phyloP scores from a whole-genome alignment of 2,113 vertebrate species.

The Sinocyclocheilus rhinocerous region DNA sequence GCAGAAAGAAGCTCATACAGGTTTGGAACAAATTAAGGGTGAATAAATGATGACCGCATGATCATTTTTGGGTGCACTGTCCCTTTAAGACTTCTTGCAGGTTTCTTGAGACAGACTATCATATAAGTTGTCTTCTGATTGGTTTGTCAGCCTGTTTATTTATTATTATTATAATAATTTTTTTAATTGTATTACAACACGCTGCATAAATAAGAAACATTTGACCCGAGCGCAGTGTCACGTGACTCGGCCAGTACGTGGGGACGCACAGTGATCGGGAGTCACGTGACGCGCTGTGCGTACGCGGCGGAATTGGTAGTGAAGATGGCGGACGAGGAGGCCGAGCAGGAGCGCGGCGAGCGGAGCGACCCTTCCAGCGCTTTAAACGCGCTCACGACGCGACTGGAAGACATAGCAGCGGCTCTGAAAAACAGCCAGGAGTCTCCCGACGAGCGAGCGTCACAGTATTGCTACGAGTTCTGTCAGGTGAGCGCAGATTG shows the following conservation, averaged over 20 bases:
- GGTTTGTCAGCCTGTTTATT: too few relatives aligned
- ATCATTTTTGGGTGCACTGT: too few relatives aligned
- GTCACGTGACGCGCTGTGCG: slow-evolving; percentile 66
- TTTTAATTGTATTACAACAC: too few relatives aligned
- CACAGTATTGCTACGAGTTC: slow-evolving; percentile 87
- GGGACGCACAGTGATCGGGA: not conserved
- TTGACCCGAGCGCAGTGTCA: not conserved
- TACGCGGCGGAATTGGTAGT: slow-evolving; percentile 86
- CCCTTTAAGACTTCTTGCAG: too few relatives aligned
- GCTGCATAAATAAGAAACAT: not conserved
- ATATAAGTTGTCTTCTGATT: too few relatives aligned
- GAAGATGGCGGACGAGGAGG: slow-evolving; percentile 98
- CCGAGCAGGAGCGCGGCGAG: slow-evolving; percentile 81
- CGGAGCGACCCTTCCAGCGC: slow-evolving; percentile 69
- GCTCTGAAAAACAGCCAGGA: slow-evolving; percentile 69
- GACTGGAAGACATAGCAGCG: slow-evolving; percentile 77
- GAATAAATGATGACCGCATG: too few relatives aligned
- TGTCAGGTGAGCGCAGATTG: slow-evolving; percentile 81
- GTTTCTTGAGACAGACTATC: too few relatives aligned
- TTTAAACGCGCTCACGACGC: slow-evolving; percentile 74
- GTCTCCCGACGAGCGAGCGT: slow-evolving; percentile 75
- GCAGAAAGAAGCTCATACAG: too few relatives aligned
- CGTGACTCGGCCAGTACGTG: slow-evolving; percentile 2
- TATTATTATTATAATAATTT: too few relatives aligned
- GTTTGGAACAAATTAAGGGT: too few relatives aligned